Evolutionary conservation across 2,113 vertebrate species (phyloP), one percentile per base, ranked within the genome.

Genomic region (Cyprinodon brontotheroides): DNA sequence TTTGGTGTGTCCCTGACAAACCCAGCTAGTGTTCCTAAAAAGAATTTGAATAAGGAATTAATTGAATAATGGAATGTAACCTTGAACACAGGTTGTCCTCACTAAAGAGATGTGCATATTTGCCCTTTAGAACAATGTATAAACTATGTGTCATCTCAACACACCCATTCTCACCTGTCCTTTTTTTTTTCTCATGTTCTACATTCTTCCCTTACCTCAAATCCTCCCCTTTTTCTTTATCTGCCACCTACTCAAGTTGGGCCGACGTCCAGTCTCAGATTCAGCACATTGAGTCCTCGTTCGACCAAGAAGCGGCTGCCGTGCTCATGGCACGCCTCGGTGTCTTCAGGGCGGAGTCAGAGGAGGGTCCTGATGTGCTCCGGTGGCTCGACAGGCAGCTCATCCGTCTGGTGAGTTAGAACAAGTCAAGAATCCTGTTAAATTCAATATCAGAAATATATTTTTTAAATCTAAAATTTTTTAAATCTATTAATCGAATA

Each of bases 361-460:
- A 99, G 86, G 98, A 99, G 81, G 98, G 98, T 2, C 98, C 98
- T 0, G 98, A 99, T 0, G 97, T 99, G 7, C 94, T 99, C 50
- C 95, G 97, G 4, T 99, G 97, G 97, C 94, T 99, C 14, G 98
- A 99, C 91, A 94, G 98, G n/a, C 98, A 99, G 84, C 95, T 99
- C 20, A 99, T 99, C 87, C 95, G 97, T 83, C 94, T 99, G 93
- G 98, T 99, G 92, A 95, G 94, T 79, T 68, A 13, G 67, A 12
- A 12, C 48, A 41, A 14, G 8, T 8, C 1, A 0, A 11, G 1
- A 5, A 15, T 36, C 53, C 43, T 65, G 12, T 40, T 0, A 1
- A 3, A 0, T n/a, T 29, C 29, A 0, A n/a, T n/a, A 4, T 61
- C 10, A n/a, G 4, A 65, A 41, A 48, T 62, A 50, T 9, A 29